A percentile compares a stretch with the other conserved stretches of the same genome.
These are phyloP conservation scores for Aurelia sp. DNA, from an alignment of 30 jellyfish, hydroid and myxozoan genomes.

Conservation along the genomic window DNA sequence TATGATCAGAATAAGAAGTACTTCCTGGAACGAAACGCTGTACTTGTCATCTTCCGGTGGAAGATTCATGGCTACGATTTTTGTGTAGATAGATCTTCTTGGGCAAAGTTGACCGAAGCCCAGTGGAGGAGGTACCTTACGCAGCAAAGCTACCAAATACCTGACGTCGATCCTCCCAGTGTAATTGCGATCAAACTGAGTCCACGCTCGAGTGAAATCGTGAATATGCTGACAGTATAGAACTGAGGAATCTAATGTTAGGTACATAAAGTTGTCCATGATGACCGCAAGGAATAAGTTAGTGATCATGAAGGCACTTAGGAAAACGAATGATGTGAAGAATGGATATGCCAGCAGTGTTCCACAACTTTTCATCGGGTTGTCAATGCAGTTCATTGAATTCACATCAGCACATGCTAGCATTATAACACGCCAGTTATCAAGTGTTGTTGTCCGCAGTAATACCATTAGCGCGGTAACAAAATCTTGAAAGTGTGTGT, in stretches of 20 bases:
- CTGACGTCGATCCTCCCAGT: conserved; percentile 35
- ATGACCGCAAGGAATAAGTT: conserved; percentile 87
- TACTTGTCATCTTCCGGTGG: conserved; percentile 61
- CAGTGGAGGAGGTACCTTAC: conserved; percentile 82
- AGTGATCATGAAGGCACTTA: conserved; percentile 78
- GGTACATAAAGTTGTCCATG: conserved; percentile 89
- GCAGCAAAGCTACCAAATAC: conserved; percentile 43
- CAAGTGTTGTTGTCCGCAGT: conserved; percentile 86
- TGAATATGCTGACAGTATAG: conserved; percentile 73
- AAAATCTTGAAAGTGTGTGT: conserved; percentile 77
- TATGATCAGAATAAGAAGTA: conserved; percentile 44
- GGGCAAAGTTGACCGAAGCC: conserved; percentile 91
- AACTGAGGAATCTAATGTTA: conserved; percentile 75
- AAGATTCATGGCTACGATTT: conserved; percentile 43
- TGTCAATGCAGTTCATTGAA: conserved; percentile 58
- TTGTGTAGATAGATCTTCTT: conserved; percentile 60
- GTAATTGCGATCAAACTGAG: conserved; percentile 30
- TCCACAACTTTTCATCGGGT: conserved; percentile 71
- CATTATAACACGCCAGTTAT: conserved; percentile 83
- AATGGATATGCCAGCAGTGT: conserved; percentile 61
- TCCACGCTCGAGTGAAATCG: conserved; percentile 64
- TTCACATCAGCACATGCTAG: conserved; percentile 72
- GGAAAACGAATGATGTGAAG: conserved; percentile 75
- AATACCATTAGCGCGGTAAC: conserved; percentile 59
- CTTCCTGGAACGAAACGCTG: conserved; percentile 45